These are phyloP conservation scores for Galerucella pusilla DNA, from an alignment of 2,888 invertebrate genomes.

Conservation along the genomic window DNA sequence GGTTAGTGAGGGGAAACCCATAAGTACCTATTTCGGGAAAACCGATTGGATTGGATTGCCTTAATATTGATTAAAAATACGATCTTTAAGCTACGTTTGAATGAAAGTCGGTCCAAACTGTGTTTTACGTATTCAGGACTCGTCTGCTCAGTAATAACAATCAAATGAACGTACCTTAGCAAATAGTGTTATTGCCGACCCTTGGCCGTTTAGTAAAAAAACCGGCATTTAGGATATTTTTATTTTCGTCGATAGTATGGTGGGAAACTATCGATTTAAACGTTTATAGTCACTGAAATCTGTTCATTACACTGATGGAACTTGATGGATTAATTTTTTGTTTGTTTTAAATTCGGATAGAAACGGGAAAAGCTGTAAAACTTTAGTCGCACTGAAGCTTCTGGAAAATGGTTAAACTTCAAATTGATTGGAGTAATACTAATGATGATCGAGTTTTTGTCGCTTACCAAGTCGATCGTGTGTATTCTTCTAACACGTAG, in stretches of 20 bases:
- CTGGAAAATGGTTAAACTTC: neutral
- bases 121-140: constrained; percentile 48
- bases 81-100: neutral
- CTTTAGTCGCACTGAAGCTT: neutral
- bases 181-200: constrained; percentile 52
- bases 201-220: constrained; percentile 51
- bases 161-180: constrained; percentile 56
- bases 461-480: no score
- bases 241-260: constrained; percentile 39
- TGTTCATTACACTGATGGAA: neutral
- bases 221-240: constrained; percentile 50
- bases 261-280: constrained; percentile 20
- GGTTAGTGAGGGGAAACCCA: neutral
- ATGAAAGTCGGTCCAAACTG: constrained; percentile 1
- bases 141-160: constrained; percentile 53
- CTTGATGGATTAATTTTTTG: neutral
- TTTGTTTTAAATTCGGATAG: neutral
- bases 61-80: neutral
- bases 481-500: no score
- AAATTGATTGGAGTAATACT: no score
- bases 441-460: no score
- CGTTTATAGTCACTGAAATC: constrained; percentile 5
- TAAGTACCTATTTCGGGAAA: neutral
- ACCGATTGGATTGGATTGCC: neutral
- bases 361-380: neutral